Evolutionary conservation across 2,113 vertebrate species (phyloP).

Genomic region (Melanotaenia duboulayi): DNA sequence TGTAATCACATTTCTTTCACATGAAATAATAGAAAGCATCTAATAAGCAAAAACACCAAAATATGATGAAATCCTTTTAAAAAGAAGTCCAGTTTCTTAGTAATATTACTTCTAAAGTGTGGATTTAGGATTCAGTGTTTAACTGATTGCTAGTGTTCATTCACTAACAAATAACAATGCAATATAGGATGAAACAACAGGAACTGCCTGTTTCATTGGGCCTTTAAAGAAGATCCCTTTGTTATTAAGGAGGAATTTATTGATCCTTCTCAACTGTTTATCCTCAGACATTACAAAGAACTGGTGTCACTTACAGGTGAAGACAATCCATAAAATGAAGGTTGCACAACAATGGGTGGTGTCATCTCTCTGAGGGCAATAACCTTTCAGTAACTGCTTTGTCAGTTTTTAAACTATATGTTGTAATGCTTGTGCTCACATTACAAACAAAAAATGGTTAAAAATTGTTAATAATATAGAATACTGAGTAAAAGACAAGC

Average conservation of each 20-base stretch:
- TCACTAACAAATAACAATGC: background rate
- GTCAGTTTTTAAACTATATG: background rate
- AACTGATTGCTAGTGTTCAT: background rate
- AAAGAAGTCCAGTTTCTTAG: background rate
- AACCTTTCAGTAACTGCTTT: constrained; percentile 1
- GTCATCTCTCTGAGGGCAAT: constrained; percentile 4
- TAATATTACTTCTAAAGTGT: background rate
- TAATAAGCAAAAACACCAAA: background rate
- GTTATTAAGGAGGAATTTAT: constrained; percentile 20
- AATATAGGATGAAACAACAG: constrained; percentile 35
- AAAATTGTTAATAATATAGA: background rate
- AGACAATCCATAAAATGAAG: constrained; percentile 18
- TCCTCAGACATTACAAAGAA: constrained; percentile 25
- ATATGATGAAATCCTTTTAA: background rate
- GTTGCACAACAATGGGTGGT: constrained; percentile 9
- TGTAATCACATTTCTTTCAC: background rate
- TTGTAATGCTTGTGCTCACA: background rate
- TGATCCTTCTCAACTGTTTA: constrained; percentile 11
- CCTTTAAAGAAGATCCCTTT: constrained; percentile 7
- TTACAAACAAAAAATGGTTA: background rate
- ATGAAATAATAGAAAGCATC: background rate
- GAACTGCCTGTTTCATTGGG: background rate
- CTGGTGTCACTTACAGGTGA: constrained; percentile 11
- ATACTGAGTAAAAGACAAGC: background rate
- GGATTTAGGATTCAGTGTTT: background rate